Evolutionary conservation across 2,888 invertebrate species (phyloP).

Genomic region (Mystacides longicornis): DNA sequence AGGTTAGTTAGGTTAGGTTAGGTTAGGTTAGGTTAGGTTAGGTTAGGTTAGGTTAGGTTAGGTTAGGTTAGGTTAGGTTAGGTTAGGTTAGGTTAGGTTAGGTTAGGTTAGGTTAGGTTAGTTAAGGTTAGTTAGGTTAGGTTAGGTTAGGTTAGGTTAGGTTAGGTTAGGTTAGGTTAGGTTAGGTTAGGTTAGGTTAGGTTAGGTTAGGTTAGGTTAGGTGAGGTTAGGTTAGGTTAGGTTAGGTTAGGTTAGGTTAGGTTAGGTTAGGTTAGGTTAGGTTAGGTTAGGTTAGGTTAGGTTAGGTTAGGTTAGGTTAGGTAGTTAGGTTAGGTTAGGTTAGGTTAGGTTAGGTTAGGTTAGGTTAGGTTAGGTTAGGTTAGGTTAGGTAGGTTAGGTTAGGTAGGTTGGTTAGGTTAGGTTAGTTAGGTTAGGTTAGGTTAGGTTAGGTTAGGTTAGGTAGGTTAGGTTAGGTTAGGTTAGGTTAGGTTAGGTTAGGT

Average conservation of each 20-base stretch:
- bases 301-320: slow-evolving; percentile 19
- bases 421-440: slow-evolving; percentile 25
- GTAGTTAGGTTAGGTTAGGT: slow-evolving; percentile 18
- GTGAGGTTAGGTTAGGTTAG: slow-evolving; percentile 12
- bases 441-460: slow-evolving; percentile 11
- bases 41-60: slow-evolving; percentile 22
- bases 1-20: slow-evolving; percentile 26
- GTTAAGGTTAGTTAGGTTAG: slow-evolving; percentile 18
- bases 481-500: slow-evolving; percentile 8
- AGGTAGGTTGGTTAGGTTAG: slow-evolving; percentile 25
- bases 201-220: slow-evolving; percentile 9
- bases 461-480: slow-evolving; percentile 9
- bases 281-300: slow-evolving; percentile 14
- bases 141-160: slow-evolving; percentile 21
- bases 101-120: slow-evolving; percentile 21
- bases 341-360: slow-evolving; percentile 19
- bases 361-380: slow-evolving; percentile 24
- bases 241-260: slow-evolving; percentile 13
- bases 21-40: slow-evolving; percentile 28
- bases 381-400: slow-evolving; percentile 26
- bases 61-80: slow-evolving; percentile 21
- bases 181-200: slow-evolving; percentile 14
- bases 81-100: slow-evolving; percentile 21
- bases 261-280: slow-evolving; percentile 13
- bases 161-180: slow-evolving; percentile 15